Evolutionary conservation across 2,797 vertebrate species (phyloP), one percentile per base, ranked within the genome.

Genomic region (Pipistrellus pygmaeus): DNA sequence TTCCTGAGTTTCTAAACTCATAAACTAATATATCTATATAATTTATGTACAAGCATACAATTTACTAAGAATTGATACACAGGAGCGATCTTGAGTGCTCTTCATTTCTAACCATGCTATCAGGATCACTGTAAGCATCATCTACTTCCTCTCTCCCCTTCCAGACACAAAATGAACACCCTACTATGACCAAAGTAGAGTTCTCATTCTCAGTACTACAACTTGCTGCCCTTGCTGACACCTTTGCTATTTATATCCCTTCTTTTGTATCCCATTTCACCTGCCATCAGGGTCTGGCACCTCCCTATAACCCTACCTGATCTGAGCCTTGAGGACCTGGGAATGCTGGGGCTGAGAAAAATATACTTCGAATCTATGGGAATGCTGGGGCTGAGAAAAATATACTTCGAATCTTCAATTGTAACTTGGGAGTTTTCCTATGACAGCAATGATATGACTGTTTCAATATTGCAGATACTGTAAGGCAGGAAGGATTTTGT

Each of bases 1-100:
- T 60, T 93, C 84, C 66, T 87, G 78, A 68, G 55, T 87, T 75
- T 83, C 83, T 60, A 87, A 87, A 83, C 69, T 90, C 89, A 38
- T 44, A 57, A 41, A 76, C 7, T 30, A 91, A 92, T 41, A 62
- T 15, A 46, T 66, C 60, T 15, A 53, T 6, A 38, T 17, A 8
- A 53, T 55, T 51, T 86, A 75, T 10, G 1, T 30, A 20, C 18
- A 78, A 57, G 72, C 27, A 76, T 10, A 41, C 27, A 83, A 71
- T 30, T 53, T 72, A 68, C 2, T 83, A 57, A 62, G 8, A 77
- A 35, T 0, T 46, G 60, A 68, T 27, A 68, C 27, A 73, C 3
- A 57, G 51, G 62, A 83, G 64, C 7, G 53, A 44, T 78, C 35
- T 41, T 72, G 30, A 15, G 2, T 17, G 15, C 4, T 2, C 27